A percentile compares a stretch with the other conserved stretches of the same genome.
Conservation (phyloP, 2,888 invertebrate species). For the Drosophila prostipennis region DNA sequence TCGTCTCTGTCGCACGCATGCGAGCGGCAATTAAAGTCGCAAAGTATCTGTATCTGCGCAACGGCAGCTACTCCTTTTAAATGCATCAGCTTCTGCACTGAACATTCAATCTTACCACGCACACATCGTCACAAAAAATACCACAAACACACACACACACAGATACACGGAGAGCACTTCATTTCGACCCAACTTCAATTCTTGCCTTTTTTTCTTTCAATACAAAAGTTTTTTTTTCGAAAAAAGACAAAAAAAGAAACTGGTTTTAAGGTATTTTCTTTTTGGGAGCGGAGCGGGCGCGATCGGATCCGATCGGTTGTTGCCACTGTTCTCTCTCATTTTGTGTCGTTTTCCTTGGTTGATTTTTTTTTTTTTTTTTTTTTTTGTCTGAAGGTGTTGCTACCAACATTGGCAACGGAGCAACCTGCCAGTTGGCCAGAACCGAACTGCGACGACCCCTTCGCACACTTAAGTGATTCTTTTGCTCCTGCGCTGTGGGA, state of each 20-base stretch:
- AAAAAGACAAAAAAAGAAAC: slow-evolving; percentile 64
- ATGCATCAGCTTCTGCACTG: slow-evolving; percentile 73
- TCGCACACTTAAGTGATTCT: slow-evolving; percentile 69
- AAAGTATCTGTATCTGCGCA: slow-evolving; percentile 74
- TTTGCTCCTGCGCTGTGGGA: slow-evolving; percentile 71
- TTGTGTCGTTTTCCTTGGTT: slow-evolving; percentile 20
- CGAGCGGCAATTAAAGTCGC: slow-evolving; percentile 63
- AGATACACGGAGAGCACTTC: slow-evolving; percentile 51
- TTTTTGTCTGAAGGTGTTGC: slow-evolving; percentile 38
- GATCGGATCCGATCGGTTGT: slow-evolving; percentile 44
- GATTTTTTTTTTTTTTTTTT: slow-evolving; percentile 6
- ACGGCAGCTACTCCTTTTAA: slow-evolving; percentile 74
- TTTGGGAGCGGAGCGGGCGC: slow-evolving; percentile 44
- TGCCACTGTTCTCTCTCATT: slow-evolving; percentile 64
- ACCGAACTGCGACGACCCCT: slow-evolving; percentile 36
- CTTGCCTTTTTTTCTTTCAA: slow-evolving; percentile 64
- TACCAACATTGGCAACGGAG: slow-evolving; percentile 70
- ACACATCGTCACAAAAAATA: slow-evolving; percentile 45
- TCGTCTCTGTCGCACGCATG: slow-evolving; percentile 65
- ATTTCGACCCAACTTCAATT: slow-evolving; percentile 74
- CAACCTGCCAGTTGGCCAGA: slow-evolving; percentile 39
- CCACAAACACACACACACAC: slow-evolving; percentile 21
- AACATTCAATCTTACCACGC: slow-evolving; percentile 69
- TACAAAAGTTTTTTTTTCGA: slow-evolving; percentile 51
- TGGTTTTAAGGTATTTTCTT: slow-evolving; percentile 82